Conservation (phyloP, 92 coral and sea anemone genomes). For the Phymanthus crucifer region DNA sequence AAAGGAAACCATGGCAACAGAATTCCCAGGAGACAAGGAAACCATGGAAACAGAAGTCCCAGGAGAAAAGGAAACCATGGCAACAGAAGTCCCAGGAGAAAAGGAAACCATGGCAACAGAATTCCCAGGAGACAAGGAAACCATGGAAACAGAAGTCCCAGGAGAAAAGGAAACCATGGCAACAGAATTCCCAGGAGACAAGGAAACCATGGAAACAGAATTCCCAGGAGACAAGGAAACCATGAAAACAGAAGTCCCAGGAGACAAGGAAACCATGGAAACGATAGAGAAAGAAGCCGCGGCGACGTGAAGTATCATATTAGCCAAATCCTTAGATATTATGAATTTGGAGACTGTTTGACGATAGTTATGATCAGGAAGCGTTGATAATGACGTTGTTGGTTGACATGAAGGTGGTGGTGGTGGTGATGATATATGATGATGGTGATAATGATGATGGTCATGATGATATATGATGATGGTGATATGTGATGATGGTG, state of each 20-base stretch:
- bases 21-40: neutral
- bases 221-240: no score
- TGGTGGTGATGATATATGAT: no score
- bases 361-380: no score
- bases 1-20: constrained; percentile 4
- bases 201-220: constrained; percentile 3
- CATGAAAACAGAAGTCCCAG: neutral
- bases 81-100: neutral
- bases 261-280: neutral
- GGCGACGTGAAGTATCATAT: no score
- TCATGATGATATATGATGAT: no score
- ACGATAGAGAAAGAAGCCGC: neutral
- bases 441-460: no score
- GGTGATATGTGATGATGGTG: no score
- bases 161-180: neutral
- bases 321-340: no score
- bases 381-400: no score
- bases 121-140: neutral
- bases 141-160: neutral
- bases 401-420: no score
- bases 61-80: neutral
- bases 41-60: constrained; percentile 3
- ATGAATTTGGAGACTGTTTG: no score
- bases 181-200: neutral
- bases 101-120: neutral